These are phyloP conservation scores for Pithys albifrons DNA, from an alignment of 2,113 vertebrate species.

Conservation along the genomic window DNA sequence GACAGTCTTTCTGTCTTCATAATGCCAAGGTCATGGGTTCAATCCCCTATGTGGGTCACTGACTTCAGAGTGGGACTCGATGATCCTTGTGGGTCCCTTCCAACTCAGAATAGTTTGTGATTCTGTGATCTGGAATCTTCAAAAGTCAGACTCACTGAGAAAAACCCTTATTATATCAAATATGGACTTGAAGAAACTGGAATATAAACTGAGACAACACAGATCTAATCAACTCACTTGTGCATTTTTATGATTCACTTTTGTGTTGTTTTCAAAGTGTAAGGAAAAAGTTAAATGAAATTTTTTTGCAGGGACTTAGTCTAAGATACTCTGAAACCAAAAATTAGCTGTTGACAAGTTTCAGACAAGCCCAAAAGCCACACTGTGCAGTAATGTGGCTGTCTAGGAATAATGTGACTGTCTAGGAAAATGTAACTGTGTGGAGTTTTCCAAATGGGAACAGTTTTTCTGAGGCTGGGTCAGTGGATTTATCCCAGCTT, in stretches of 20 bases:
- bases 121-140: neutral
- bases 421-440: neutral
- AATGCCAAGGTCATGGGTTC: no score
- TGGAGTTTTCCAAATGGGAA: neutral
- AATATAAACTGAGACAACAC: neutral
- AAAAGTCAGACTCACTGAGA: neutral
- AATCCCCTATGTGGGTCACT: no score
- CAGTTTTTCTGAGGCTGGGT: neutral
- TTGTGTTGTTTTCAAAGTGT: neutral
- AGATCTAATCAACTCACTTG: rapidly evolving
- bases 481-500: neutral
- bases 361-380: neutral
- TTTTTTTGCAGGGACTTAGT: neutral
- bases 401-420: no score
- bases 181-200: neutral
- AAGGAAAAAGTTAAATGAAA: neutral
- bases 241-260: neutral
- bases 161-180: neutral
- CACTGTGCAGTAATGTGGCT: rapidly evolving
- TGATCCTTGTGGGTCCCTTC: no score
- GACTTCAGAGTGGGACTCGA: no score
- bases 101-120: no score
- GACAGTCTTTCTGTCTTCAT: neutral
- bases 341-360: neutral
- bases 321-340: neutral